Conservation (phyloP, 2,113 vertebrate genomes). For the Macroglossus sobrinus region DNA sequence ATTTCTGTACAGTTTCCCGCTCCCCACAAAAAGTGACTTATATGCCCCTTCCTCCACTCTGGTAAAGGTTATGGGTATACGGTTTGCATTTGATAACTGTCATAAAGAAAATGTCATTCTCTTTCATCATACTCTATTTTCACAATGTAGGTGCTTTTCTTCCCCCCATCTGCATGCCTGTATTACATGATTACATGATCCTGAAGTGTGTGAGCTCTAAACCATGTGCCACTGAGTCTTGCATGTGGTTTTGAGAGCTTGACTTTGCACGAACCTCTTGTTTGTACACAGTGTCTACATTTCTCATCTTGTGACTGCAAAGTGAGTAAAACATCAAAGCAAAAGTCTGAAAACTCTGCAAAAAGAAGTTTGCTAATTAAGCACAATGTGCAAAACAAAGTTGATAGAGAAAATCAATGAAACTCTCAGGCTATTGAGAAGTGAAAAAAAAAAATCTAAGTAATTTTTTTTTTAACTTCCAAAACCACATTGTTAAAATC, state of each 20-base stretch:
- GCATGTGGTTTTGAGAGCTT: constrained; percentile 82
- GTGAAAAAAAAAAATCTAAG: background rate
- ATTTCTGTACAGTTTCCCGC: constrained; percentile 68
- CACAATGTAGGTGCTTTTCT: constrained; percentile 78
- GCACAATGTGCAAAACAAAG: constrained; percentile 1
- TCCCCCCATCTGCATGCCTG: constrained; percentile 84
- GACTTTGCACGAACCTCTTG: constrained; percentile 88
- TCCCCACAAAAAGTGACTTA: constrained; percentile 71
- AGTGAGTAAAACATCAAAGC: constrained; percentile 58
- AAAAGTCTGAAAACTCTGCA: constrained; percentile 57
- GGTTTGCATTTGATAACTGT: constrained; percentile 81
- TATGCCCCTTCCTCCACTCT: constrained; percentile 43
- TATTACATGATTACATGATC: constrained; percentile 75
- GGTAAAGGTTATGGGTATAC: constrained; percentile 79
- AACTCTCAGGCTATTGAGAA: constrained; percentile 34
- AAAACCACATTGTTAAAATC: constrained; percentile 43
- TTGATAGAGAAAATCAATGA: constrained; percentile 58
- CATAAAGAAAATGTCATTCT: constrained; percentile 81
- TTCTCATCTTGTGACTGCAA: constrained; percentile 73
- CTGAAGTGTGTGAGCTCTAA: constrained; percentile 71
- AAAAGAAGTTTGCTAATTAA: constrained; percentile 66
- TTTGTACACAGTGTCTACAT: constrained; percentile 79
- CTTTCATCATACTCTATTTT: constrained; percentile 80
- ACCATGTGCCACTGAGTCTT: constrained; percentile 80
- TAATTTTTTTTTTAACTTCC: constrained; percentile 54